Base-by-base conservation (phyloP, 2,797 vertebrate genomes). In the Karalla daura region DNA sequence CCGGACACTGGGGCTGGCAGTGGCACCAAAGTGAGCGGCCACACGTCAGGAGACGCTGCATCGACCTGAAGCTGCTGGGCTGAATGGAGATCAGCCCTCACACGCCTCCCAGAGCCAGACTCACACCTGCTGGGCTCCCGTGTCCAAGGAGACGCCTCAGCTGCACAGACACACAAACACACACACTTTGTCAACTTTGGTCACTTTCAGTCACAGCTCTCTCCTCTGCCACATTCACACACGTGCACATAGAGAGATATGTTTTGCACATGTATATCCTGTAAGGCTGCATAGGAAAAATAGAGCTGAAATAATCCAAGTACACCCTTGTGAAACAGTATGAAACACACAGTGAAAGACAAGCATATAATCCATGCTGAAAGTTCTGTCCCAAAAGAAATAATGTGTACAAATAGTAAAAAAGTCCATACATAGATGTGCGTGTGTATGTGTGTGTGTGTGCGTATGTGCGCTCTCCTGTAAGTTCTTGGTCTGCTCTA, bases 51-150 rank as follows among this genome's bases (percentile, higher is more conserved):
- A 45, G 40, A 55, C 33, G 70, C 50, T 50, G 54, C 40, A 14
- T 17, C 7, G 20, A 33, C 23, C 41, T 61, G 61, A 45, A 45
- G 52, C 35, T 7, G 47, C 39, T 47, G 62, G 66, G 25, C 2
- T 13, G 50, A 47, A 30, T 45, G 59, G 28, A 73, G 70, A 74
- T 64, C 62, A 50, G 40, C 18, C 5, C 8, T 18, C 3, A 18
- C 33, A 44, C 24, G 13, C 35, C 33, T 63, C 28, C 55, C 51
- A 64, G 45, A 61, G 36, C 62, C 54, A 75, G 25, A 69, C 50
- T 45, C 62, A 45, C 68, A 66, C 79, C 66, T 69, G 63, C 72
- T 73, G 74, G 15, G 54, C 35, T 78, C 44, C 12, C n/a, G n/a
- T n/a, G n/a, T n/a, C n/a, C n/a, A n/a, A n/a, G 1, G 36, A 75